Base-by-base conservation (phyloP, 2,888 invertebrate species). In the Melitaea athalia region DNA sequence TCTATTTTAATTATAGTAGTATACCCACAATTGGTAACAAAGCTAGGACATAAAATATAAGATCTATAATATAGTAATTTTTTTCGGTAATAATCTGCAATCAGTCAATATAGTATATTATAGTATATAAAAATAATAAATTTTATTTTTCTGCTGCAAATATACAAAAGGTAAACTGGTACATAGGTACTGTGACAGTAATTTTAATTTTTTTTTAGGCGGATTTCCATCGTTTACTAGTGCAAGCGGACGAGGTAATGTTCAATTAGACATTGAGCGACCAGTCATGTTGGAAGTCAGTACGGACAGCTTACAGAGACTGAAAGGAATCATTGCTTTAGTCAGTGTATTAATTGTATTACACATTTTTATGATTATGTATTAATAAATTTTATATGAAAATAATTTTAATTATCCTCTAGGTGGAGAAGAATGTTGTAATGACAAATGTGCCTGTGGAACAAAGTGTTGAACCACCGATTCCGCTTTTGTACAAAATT, bases 261-360 rank as follows among this genome's bases (percentile, higher is more conserved):
- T 85, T 1, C 73, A 74, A 1, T 31, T 90, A 3, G 90, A 90
- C 67, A 63, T 91, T 11, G 91, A 91, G 64, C 77, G 90, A 1
- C 91, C 91, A 0, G 74, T 90, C 0, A 75, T 82, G n/a, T 2
- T 88, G 0, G 81, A 86, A 24, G 72, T 91, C 0, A 82, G 81
- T 63, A 72, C 76, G 0, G 85, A 88, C 24, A 79, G 80, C 8
- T 50, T 89, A n/a, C 71, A 50, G 1, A 78, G 87, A 6, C 63
- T 91, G 0, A 78, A 72, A 33, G 74, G 67, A 3, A 87, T 88
- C 14, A 4, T 50, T 3, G 63, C 67, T 38, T 67, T 85, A 75
- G 84, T 85, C 69, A 75, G 65, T 74, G 52, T 24, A 24, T 24
- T 24, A 24, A 24, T 24, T 24, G 24, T 24, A 24, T 24, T 24